Base-by-base conservation (phyloP, 2,888 invertebrate species). In the Sarcophaga subvicina region DNA sequence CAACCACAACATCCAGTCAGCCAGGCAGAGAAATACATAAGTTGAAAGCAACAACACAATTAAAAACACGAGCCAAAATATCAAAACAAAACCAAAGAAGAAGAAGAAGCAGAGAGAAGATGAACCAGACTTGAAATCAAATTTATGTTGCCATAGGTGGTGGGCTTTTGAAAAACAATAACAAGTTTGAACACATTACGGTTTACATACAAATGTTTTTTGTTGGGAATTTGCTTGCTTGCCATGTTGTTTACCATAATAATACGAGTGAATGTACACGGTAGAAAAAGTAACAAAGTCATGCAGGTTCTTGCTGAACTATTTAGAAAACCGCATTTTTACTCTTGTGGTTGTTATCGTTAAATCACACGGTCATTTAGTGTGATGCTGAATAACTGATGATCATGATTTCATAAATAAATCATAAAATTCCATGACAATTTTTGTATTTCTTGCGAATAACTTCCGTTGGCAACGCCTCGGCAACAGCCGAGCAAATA, bases 391-490 rank as follows among this genome's bases (percentile, higher is more conserved):
- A 25, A 6, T 67, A 54, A 20, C 2, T n/a, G 2, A 64, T 63
- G 62, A 70, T 37, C 63, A 76, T 71, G 20, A 37, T 37, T 75
- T 75, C 75, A 63, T 62, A 70, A 63, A 27, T 47, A n/a, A 70
- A 76, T 25, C 27, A 71, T 77, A 45, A 12, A 82, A 77, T 66
- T 60, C 60, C 27, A 77, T 47, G 20, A 82, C 4, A 45, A 69
- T 22, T 70, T 82, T 64, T 72, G n/a, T 77, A 27, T 37, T 54
- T 14, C 3, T 37, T 45, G 45, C n/a, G 20, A 45, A 12, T 67
- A 20, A 86, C 83, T 86, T 86, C 83, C 83, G 83, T 80, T 80
- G 37, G 79, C 80, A 83, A 86, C 70, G 79, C 70, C 14, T 45
- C n/a, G 45, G 1, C 11, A 45, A 27, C 12, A 49, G 45, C 17